A percentile compares a stretch with the other conserved stretches of the same genome.
These are phyloP conservation scores for Ctenosaura bakeri DNA, from an alignment of 2,797 vertebrate species.

Conservation along the genomic window DNA sequence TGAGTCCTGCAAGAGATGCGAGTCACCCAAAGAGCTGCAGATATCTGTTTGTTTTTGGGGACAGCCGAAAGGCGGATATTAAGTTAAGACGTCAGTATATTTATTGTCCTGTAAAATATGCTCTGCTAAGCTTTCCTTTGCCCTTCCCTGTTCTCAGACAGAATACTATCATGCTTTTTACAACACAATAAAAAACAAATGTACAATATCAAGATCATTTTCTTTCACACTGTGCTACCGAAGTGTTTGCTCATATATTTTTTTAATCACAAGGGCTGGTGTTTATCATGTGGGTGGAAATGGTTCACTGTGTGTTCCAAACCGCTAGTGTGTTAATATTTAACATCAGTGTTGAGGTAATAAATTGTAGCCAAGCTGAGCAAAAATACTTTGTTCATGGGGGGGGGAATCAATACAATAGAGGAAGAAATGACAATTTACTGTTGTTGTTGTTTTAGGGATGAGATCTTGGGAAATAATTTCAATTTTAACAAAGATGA, in stretches of 20 bases:
- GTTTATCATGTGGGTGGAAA: constrained; percentile 67
- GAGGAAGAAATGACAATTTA: not conserved
- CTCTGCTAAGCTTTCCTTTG: constrained; percentile 63
- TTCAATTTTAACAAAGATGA: constrained; percentile 25
- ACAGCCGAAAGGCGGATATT: constrained; percentile 33
- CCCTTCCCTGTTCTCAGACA: constrained; percentile 69
- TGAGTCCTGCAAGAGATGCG: constrained; percentile 42
- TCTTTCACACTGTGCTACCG: constrained; percentile 55
- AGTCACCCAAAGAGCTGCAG: constrained; percentile 26
- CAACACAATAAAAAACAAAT: constrained; percentile 59
- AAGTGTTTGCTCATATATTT: constrained; percentile 63
- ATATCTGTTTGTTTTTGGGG: constrained; percentile 58
- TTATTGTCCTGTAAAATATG: constrained; percentile 62
- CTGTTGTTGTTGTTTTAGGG: constrained; percentile 12
- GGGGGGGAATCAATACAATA: constrained; percentile 13
- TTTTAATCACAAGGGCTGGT: constrained; percentile 61
- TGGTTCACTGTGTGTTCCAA: constrained; percentile 43
- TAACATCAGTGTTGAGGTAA: constrained; percentile 59
- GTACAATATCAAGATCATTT: constrained; percentile 32
- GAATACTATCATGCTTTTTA: constrained; percentile 67
- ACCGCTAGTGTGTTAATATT: constrained; percentile 55
- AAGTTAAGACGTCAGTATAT: constrained; percentile 64
- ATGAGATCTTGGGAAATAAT: constrained; percentile 41
- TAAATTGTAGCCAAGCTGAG: constrained; percentile 57
- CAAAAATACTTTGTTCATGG: constrained; percentile 48